These are phyloP conservation scores for Sclerodermus sp. DNA, from an alignment of 2,888 invertebrate genomes.

Conservation along the genomic window DNA sequence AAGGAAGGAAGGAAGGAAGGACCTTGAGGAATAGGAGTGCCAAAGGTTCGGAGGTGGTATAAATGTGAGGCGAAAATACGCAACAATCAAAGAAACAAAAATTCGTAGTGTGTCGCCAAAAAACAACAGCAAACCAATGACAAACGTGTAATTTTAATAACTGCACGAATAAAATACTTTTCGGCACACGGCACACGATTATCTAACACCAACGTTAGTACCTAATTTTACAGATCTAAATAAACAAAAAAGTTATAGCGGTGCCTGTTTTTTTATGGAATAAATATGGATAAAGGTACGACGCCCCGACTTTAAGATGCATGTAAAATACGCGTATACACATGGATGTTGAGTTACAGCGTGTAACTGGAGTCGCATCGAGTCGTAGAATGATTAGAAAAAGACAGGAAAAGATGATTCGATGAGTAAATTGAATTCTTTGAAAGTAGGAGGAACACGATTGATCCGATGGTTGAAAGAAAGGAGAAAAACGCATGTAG, in stretches of 20 bases:
- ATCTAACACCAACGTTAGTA: conserved; percentile 58
- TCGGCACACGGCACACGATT: conserved; percentile 58
- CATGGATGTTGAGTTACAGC: no score
- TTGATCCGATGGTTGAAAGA: no score
- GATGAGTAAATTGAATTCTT: no score
- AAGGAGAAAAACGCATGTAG: not conserved
- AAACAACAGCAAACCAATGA: conserved; percentile 56
- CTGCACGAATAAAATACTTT: conserved; percentile 43
- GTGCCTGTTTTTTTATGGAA: conserved; percentile 18
- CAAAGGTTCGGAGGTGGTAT: not conserved
- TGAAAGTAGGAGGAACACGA: no score
- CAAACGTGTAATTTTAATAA: conserved; percentile 47
- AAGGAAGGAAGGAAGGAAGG: not conserved
- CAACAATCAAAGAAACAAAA: conserved; percentile 32
- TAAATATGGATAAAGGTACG: conserved; percentile 11
- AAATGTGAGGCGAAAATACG: conserved; percentile 7
- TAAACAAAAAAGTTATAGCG: conserved; percentile 13
- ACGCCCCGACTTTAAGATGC: conserved; percentile 8
- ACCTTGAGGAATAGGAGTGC: no score
- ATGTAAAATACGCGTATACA: no score
- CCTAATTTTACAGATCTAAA: conserved; percentile 40
- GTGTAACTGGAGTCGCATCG: no score
- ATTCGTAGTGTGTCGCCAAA: conserved; percentile 36
- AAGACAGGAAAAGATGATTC: no score
- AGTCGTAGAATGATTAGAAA: no score